These are phyloP conservation scores for Sebastes iracundus DNA, from an alignment of 2,797 vertebrate genomes.

Conservation along the genomic window DNA sequence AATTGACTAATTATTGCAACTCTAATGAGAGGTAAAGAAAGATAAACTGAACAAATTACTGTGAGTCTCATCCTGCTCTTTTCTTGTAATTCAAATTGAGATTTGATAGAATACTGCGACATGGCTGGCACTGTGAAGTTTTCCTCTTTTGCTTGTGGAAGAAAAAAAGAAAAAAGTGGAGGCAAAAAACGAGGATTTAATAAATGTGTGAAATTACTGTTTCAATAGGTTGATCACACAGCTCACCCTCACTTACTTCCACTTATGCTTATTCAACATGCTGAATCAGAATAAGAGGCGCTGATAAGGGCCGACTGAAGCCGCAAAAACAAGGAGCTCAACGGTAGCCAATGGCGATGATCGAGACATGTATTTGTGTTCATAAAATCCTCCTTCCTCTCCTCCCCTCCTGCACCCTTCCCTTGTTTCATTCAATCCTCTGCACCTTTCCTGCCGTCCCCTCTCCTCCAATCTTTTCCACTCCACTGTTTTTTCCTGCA, in stretches of 20 bases:
- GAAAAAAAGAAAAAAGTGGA: neutral
- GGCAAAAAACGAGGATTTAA: neutral
- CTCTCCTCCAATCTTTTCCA: constrained; percentile 7
- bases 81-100: neutral
- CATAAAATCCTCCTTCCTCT: neutral
- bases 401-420: neutral
- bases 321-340: neutral
- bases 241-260: neutral
- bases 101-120: neutral
- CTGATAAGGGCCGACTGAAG: neutral
- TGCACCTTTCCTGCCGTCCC: neutral
- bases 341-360: neutral
- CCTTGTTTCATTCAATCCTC: neutral
- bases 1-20: neutral
- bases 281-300: neutral
- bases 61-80: neutral
- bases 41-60: neutral
- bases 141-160: neutral
- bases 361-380: neutral
- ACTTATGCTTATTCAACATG: constrained; percentile 1
- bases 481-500: neutral
- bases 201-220: constrained; percentile 6
- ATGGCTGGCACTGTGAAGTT: neutral
- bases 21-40: neutral
- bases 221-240: constrained; percentile 1